Evolutionary conservation across 2,888 invertebrate species (phyloP).

Genomic region (Drosophila macrospina): DNA sequence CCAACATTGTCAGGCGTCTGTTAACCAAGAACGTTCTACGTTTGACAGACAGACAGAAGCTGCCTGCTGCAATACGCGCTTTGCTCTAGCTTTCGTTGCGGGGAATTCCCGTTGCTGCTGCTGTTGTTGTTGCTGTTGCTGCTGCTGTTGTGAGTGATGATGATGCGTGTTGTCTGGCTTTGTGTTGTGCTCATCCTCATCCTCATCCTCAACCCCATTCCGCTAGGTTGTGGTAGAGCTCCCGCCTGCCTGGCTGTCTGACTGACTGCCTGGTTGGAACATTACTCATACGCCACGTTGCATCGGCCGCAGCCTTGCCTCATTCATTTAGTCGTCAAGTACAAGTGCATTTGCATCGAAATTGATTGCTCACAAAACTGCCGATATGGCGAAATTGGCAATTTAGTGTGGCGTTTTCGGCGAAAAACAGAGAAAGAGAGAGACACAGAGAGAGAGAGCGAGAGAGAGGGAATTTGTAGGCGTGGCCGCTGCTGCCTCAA

Average conservation of each 20-base stretch:
- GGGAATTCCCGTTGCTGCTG: constrained; percentile 11
- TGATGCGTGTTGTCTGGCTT: constrained; percentile 58
- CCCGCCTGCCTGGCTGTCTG: background rate
- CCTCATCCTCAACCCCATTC: constrained; percentile 3
- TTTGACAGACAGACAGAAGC: constrained; percentile 3
- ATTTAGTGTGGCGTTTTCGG: constrained; percentile 44
- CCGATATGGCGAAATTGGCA: constrained; percentile 75
- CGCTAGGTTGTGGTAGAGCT: constrained; percentile 8
- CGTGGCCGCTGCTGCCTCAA: constrained; percentile 60
- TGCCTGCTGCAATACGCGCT: constrained; percentile 18
- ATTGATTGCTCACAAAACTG: constrained; percentile 81
- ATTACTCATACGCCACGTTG: constrained; percentile 71
- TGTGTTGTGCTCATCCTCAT: constrained; percentile 33
- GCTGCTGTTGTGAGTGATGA: constrained; percentile 51
- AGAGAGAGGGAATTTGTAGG: constrained; percentile 25
- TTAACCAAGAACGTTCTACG: too few species aligned
- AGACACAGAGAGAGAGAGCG: too few species aligned
- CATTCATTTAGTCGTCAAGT: constrained; percentile 79
- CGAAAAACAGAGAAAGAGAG: constrained; percentile 31
- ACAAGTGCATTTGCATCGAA: constrained; percentile 79
- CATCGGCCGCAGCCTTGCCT: constrained; percentile 49
- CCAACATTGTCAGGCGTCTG: too few species aligned
- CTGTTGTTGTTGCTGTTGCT: constrained; percentile 16
- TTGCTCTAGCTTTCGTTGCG: background rate
- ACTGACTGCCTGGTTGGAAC: constrained; percentile 32